A percentile compares a stretch with the other conserved stretches of the same genome.
Evolutionary conservation across 2,113 vertebrate species (phyloP).

Genomic region (Chrysochloris asiatica): DNA sequence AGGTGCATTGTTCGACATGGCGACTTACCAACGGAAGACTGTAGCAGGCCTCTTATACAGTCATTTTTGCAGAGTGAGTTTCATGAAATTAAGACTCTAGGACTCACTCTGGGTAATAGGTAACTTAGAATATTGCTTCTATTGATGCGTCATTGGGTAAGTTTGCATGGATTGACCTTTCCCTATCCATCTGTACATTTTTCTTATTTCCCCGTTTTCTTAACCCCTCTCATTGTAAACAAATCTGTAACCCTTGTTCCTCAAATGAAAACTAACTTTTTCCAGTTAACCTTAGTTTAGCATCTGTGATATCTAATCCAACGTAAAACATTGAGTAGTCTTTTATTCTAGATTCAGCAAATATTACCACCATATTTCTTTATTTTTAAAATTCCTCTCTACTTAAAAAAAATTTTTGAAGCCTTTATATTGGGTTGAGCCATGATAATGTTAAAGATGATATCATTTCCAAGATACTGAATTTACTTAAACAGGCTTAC

Average conservation of each 20-base stretch:
- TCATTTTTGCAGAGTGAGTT: too few relatives aligned
- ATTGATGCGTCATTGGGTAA: too few relatives aligned
- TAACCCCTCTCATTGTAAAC: neutral
- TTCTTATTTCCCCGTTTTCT: too few relatives aligned
- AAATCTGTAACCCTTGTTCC: neutral
- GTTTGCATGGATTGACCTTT: too few relatives aligned
- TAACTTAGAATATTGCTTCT: too few relatives aligned
- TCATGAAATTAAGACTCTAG: too few relatives aligned
- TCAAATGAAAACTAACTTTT: neutral
- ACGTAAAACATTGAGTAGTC: neutral
- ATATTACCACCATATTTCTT: neutral
- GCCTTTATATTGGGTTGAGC: neutral
- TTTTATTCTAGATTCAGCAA: slow-evolving; percentile 28
- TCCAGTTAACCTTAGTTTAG: neutral
- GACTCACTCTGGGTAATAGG: too few relatives aligned
- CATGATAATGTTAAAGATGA: neutral
- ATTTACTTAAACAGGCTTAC: neutral
- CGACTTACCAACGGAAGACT: too few relatives aligned
- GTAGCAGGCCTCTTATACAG: too few relatives aligned
- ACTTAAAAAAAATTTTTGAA: neutral
- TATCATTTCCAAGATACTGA: neutral
- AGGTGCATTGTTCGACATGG: too few relatives aligned
- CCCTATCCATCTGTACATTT: too few relatives aligned
- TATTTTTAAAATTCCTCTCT: neutral
- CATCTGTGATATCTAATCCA: neutral